Percentiles rank a stretch among this genome's conserved stretches.
Conservation (phyloP, 2,797 vertebrate species). For the Pangasius larnaudii region DNA sequence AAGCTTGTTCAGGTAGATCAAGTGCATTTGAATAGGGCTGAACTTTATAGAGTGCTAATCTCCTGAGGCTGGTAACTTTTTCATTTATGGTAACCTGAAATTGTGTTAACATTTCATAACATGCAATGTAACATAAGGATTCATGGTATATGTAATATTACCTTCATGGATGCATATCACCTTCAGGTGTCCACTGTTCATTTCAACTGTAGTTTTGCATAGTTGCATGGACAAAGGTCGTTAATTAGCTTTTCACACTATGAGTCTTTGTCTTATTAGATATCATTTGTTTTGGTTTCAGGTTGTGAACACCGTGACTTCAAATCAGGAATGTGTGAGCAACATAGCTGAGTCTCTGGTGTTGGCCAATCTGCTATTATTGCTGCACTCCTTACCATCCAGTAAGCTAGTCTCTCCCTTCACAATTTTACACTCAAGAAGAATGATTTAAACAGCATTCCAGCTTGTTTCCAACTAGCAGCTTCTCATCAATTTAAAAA, state of each 20-base stretch:
- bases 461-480: neutral
- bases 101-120: neutral
- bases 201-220: neutral
- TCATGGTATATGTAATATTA: neutral
- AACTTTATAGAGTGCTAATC: neutral
- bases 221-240: neutral
- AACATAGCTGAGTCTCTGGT: slow-evolving; percentile 96
- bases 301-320: slow-evolving; percentile 98
- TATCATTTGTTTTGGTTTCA: slow-evolving; percentile 56
- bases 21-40: neutral
- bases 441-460: neutral
- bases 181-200: neutral
- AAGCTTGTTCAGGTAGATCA: neutral
- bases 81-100: neutral
- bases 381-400: slow-evolving; percentile 95
- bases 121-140: neutral
- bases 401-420: slow-evolving; percentile 77
- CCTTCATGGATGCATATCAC: no score
- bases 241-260: neutral
- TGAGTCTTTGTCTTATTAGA: neutral
- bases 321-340: slow-evolving; percentile 96
- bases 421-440: neutral
- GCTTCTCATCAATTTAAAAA: neutral
- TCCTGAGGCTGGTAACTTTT: neutral
- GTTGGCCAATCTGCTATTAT: slow-evolving; percentile 90